Evolutionary conservation across 2,797 vertebrate species (phyloP).

Genomic region (Mus spretus): DNA sequence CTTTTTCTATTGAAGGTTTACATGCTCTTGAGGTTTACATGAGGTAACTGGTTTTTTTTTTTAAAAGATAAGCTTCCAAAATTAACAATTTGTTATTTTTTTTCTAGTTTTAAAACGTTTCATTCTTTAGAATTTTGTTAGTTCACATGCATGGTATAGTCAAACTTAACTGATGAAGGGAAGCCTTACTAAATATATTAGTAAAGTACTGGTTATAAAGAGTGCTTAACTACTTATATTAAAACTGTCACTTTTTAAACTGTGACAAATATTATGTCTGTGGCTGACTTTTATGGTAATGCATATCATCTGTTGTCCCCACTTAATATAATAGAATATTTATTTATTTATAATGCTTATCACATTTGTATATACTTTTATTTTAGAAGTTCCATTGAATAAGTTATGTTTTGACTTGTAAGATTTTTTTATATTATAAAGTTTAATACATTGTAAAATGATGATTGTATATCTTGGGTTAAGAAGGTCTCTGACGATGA

Average conservation of each 20-base stretch:
- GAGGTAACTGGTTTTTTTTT: slow-evolving; percentile 37
- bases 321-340: slow-evolving; percentile 42
- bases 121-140: slow-evolving; percentile 56
- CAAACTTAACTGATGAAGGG: slow-evolving; percentile 10
- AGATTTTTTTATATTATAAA: slow-evolving; percentile 43
- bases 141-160: slow-evolving; percentile 21
- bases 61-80: slow-evolving; percentile 43
- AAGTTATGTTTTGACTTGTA: slow-evolving; percentile 55
- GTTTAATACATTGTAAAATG: slow-evolving; percentile 59
- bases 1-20: background rate
- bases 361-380: slow-evolving; percentile 53
- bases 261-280: slow-evolving; percentile 6
- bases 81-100: slow-evolving; percentile 41
- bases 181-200: slow-evolving; percentile 60
- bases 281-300: slow-evolving; percentile 39
- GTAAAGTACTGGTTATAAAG: slow-evolving; percentile 52
- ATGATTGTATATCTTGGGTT: slow-evolving; percentile 59
- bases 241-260: slow-evolving; percentile 49
- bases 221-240: slow-evolving; percentile 10
- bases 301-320: slow-evolving; percentile 7
- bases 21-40: slow-evolving; percentile 27
- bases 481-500: slow-evolving; percentile 73
- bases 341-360: slow-evolving; percentile 38
- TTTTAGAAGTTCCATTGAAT: slow-evolving; percentile 57
- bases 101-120: slow-evolving; percentile 41